These are phyloP conservation scores for Lasiurus cinereus DNA, from an alignment of 2,113 vertebrate genomes.

Conservation along the genomic window DNA sequence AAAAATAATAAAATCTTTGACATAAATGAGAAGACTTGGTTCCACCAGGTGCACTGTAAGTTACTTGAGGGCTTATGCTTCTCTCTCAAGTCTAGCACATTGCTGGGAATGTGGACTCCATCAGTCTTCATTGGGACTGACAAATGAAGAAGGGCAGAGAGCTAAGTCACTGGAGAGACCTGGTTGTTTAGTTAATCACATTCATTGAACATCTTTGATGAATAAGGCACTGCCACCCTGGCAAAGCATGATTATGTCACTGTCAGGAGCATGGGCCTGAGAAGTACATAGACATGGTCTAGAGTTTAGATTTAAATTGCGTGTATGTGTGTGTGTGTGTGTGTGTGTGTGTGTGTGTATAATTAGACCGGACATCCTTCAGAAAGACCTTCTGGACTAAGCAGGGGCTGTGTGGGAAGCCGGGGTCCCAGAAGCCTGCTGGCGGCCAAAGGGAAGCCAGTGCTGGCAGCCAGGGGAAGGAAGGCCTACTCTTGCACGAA, in stretches of 20 bases:
- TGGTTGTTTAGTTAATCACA: neutral
- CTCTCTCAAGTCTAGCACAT: neutral
- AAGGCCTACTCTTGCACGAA: too few species aligned
- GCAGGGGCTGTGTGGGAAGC: too few species aligned
- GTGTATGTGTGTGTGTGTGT: neutral
- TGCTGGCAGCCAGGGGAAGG: too few species aligned
- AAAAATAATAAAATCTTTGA: neutral
- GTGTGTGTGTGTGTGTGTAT: too few species aligned
- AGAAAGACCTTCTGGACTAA: too few species aligned
- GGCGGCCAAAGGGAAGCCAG: too few species aligned
- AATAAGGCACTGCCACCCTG: neutral
- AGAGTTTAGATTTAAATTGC: neutral
- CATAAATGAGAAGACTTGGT: neutral
- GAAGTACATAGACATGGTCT: neutral
- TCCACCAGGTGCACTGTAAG: neutral
- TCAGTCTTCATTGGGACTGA: neutral
- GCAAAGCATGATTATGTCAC: neutral
- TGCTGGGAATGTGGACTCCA: neutral
- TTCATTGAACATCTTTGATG: neutral
- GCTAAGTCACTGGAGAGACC: neutral
- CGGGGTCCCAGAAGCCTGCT: too few species aligned
- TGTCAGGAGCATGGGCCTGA: neutral
- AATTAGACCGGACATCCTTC: too few species aligned
- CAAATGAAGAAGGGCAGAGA: neutral
- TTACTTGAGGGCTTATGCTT: neutral